These are phyloP conservation scores for Pangasius sanitwongsei DNA, from an alignment of 2,797 vertebrate species.

Conservation along the genomic window DNA sequence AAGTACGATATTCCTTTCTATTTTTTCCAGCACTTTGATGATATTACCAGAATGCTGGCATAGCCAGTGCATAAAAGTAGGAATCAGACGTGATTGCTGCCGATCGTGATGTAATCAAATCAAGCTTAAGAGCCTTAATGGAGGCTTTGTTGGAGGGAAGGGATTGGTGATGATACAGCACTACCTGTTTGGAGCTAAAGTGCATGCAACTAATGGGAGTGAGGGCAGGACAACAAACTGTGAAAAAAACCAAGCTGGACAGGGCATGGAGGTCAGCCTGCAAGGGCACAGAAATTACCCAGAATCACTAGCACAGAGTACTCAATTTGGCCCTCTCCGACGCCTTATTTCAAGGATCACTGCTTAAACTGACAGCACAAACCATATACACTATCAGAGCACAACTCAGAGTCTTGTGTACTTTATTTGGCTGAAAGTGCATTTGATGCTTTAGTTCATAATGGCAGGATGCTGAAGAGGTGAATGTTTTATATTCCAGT, in stretches of 20 bases:
- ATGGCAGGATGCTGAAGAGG: background rate
- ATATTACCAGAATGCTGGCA: constrained; percentile 28
- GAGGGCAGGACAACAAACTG: constrained; percentile 40
- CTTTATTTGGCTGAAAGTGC: background rate
- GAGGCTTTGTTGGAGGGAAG: constrained; percentile 35
- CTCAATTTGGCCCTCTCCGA: constrained; percentile 8
- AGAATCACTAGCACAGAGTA: constrained; percentile 16
- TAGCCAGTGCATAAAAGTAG: background rate
- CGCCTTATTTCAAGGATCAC: constrained; percentile 33
- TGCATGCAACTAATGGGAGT: constrained; percentile 6
- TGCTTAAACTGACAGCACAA: constrained; percentile 44
- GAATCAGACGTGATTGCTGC: constrained; percentile 35
- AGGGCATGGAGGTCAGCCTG: constrained; percentile 29
- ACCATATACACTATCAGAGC: constrained; percentile 16
- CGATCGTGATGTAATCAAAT: constrained; percentile 55
- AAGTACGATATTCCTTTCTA: constrained; percentile 2
- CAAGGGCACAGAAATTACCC: constrained; percentile 37
- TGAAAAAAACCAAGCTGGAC: constrained; percentile 29
- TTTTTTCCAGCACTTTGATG: constrained; percentile 30
- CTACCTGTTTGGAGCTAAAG: constrained; percentile 37
- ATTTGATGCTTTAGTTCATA: background rate
- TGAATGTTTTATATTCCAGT: constrained; percentile 3
- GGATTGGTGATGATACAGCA: constrained; percentile 34
- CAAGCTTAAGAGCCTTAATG: constrained; percentile 49
- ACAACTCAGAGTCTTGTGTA: background rate